A percentile compares a stretch with the other conserved stretches of the same genome.
Conservation (phyloP, 2,797 vertebrate species). For the Decapterus maruadsi region DNA sequence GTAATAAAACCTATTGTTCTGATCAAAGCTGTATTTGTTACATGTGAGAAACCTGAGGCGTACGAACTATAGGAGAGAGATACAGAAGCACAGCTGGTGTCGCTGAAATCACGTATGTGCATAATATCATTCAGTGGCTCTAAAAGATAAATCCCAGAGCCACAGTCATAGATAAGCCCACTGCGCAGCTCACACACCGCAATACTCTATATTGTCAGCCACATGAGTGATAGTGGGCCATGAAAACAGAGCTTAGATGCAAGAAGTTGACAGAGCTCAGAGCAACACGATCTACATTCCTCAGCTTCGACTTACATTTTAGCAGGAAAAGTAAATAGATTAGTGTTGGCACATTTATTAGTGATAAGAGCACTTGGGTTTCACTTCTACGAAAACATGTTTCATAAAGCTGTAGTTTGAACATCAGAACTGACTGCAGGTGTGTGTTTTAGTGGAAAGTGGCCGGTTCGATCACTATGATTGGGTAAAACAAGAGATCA, state of each 20-base stretch:
- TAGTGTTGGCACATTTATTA: constrained; percentile 29
- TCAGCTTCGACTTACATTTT: constrained; percentile 18
- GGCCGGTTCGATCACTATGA: background rate
- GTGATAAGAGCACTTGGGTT: constrained; percentile 13
- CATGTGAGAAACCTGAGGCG: constrained; percentile 13
- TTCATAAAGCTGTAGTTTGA: background rate
- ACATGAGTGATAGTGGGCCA: constrained; percentile 21
- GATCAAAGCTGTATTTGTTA: constrained; percentile 9
- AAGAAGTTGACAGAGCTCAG: constrained; percentile 13
- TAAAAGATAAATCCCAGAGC: constrained; percentile 24
- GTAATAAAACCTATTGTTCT: background rate
- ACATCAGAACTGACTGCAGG: background rate
- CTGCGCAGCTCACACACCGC: constrained; percentile 46
- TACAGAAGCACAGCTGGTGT: constrained; percentile 32
- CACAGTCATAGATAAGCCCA: constrained; percentile 28
- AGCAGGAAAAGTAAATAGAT: constrained; percentile 15
- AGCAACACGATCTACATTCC: constrained; percentile 36
- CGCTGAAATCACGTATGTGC: constrained; percentile 17
- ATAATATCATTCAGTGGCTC: constrained; percentile 1
- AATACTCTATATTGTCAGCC: constrained; percentile 50
- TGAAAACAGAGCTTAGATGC: constrained; percentile 47
- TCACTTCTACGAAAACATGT: constrained; percentile 10
- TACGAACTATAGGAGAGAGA: background rate
- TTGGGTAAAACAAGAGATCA: background rate
- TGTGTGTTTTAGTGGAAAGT: background rate